Conservation (phyloP, 2,113 vertebrate species). For the Psammodynastes pulverulentus region DNA sequence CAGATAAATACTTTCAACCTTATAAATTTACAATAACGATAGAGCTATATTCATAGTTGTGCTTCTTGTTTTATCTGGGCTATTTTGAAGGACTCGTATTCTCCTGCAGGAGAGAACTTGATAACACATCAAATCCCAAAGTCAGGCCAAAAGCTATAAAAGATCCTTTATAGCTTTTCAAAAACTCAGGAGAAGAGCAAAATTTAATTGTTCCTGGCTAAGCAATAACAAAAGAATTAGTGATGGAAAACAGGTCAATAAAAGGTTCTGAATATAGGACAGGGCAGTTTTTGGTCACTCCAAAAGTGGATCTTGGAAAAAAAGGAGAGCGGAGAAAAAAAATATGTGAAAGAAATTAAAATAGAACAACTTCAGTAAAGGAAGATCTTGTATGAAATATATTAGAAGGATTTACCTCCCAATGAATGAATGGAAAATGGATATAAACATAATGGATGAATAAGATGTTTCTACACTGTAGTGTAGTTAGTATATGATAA, state of each 20-base stretch:
- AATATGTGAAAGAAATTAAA: background rate
- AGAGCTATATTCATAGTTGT: background rate
- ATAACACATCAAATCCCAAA: background rate
- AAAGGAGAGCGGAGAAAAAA: background rate
- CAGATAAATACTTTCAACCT: background rate
- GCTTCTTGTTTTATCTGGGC: background rate
- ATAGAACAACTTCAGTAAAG: background rate
- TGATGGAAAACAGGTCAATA: background rate
- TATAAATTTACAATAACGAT: background rate
- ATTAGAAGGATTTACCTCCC: background rate
- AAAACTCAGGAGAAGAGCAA: background rate
- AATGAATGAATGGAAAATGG: background rate
- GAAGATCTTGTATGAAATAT: background rate
- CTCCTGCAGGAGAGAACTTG: background rate
- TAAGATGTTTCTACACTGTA: background rate
- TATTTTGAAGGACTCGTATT: background rate
- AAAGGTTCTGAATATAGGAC: background rate
- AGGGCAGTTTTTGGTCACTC: background rate
- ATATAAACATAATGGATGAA: background rate
- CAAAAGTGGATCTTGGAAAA: background rate
- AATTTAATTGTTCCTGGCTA: background rate
- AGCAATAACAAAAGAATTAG: background rate
- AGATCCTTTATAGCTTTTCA: background rate
- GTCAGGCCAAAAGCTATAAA: background rate
- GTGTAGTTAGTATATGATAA: background rate